Conservation (phyloP, 2,113 vertebrate genomes). For the Arothron firmamentum region DNA sequence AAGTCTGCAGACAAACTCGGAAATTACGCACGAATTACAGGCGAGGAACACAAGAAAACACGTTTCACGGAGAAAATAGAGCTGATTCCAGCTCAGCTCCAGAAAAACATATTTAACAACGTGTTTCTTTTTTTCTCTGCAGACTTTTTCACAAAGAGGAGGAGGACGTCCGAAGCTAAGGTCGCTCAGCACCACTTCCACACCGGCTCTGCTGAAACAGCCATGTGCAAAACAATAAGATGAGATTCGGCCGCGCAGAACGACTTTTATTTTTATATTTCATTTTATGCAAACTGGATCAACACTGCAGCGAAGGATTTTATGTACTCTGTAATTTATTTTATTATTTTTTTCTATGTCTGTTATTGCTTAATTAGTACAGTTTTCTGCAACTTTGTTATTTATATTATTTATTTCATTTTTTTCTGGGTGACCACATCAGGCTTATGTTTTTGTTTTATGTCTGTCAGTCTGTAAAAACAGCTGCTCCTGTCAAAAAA, state of each 20-base stretch:
- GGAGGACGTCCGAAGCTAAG: slow-evolving; percentile 70
- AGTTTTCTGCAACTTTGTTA: too few species aligned
- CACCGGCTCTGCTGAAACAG: slow-evolving; percentile 66
- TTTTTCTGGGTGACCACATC: background rate
- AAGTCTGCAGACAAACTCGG: slow-evolving; percentile 6
- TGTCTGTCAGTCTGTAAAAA: background rate
- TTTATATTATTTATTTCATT: slow-evolving; percentile 35
- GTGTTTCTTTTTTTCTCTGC: slow-evolving; percentile 14
- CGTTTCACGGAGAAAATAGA: too few species aligned
- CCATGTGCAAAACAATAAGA: slow-evolving; percentile 79
- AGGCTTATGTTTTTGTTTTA: background rate
- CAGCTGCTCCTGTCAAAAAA: slow-evolving; percentile 16
- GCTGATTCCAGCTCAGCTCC: too few species aligned
- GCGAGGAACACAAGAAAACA: slow-evolving; percentile 45
- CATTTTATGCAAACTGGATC: background rate
- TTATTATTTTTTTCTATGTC: slow-evolving; percentile 25
- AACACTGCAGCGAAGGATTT: slow-evolving; percentile 16
- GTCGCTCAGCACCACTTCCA: slow-evolving; percentile 35
- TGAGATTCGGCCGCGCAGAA: slow-evolving; percentile 45
- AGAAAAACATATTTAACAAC: background rate
- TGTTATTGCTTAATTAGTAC: slow-evolving; percentile 25
- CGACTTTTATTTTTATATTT: background rate
- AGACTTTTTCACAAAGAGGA: slow-evolving; percentile 85
- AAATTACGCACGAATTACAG: slow-evolving; percentile 73
- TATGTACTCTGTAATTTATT: slow-evolving; percentile 9